phyloP scores from a whole-genome alignment of 1,140 invertebrate species.

The Brachionus asplanchnoidis region DNA sequence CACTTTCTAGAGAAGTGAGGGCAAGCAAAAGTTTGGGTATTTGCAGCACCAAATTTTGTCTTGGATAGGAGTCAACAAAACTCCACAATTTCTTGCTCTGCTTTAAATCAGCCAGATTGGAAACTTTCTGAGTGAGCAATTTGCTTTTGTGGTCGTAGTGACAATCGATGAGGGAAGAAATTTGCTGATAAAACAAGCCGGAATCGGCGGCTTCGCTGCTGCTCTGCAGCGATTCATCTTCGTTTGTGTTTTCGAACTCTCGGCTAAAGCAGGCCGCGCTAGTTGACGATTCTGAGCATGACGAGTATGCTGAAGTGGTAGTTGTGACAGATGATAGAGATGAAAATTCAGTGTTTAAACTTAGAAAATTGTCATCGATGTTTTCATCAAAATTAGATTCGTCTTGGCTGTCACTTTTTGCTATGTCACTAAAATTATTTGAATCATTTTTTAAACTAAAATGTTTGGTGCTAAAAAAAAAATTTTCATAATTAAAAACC shows the following conservation, averaged over 20 bases:
- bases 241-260: not conserved
- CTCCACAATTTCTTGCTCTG: not conserved
- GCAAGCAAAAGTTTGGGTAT: not conserved
- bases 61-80: not conserved
- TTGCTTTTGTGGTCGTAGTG: not conserved
- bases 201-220: not conserved
- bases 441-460: conserved; percentile 19
- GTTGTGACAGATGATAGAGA: conserved; percentile 13
- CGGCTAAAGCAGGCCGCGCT: not conserved
- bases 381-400: not conserved
- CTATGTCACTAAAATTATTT: conserved; percentile 15
- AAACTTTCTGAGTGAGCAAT: not conserved
- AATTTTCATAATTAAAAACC: conserved; percentile 17
- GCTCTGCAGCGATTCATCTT: not conserved
- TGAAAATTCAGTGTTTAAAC: conserved; percentile 10
- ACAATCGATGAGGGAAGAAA: not conserved
- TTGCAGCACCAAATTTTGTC: not conserved
- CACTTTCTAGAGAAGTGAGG: not conserved
- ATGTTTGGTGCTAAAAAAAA: conserved; percentile 10
- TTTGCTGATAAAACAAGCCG: not conserved
- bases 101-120: not conserved
- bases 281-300: not conserved
- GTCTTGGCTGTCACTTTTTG: not conserved
- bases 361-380: conserved; percentile 15
- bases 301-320: not conserved